Conservation (phyloP, 2,888 invertebrate species). For the Thera britannica region DNA sequence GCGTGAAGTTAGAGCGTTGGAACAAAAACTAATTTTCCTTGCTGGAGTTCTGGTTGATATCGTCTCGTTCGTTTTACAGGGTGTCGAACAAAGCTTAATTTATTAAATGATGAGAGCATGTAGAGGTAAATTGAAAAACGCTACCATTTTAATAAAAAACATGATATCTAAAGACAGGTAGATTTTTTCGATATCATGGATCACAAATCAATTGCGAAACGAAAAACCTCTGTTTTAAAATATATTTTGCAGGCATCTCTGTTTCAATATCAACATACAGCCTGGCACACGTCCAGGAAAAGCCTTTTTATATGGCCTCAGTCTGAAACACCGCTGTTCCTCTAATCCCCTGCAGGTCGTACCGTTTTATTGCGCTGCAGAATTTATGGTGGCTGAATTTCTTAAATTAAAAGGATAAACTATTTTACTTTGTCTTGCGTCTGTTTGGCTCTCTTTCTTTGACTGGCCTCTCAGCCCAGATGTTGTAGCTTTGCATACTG, state of each 20-base stretch:
- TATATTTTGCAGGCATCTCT: conserved; percentile 2
- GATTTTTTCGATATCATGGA: not conserved
- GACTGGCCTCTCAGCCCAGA: too few relatives aligned
- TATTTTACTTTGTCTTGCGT: conserved; percentile 21
- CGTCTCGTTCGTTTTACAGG: not conserved
- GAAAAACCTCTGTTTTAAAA: not conserved
- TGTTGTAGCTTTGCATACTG: too few relatives aligned
- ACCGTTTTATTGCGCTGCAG: conserved; percentile 44
- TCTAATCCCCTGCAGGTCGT: conserved; percentile 40
- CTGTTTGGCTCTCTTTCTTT: not conserved
- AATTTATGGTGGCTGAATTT: conserved; percentile 50
- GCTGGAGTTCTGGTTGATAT: not conserved
- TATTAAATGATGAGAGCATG: not conserved
- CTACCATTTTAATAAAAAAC: not conserved
- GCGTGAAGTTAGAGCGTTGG: not conserved
- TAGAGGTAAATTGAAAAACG: not conserved
- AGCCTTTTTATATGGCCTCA: conserved; percentile 45
- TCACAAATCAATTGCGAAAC: not conserved
- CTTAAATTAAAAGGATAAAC: conserved; percentile 41
- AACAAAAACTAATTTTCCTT: not conserved
- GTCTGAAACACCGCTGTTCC: conserved; percentile 43
- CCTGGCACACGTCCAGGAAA: conserved; percentile 52
- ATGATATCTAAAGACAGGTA: not conserved
- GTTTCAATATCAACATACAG: conserved; percentile 29
- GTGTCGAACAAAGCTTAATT: not conserved